Conservation (phyloP, 2,113 vertebrate genomes). For the Chitala chitala region DNA sequence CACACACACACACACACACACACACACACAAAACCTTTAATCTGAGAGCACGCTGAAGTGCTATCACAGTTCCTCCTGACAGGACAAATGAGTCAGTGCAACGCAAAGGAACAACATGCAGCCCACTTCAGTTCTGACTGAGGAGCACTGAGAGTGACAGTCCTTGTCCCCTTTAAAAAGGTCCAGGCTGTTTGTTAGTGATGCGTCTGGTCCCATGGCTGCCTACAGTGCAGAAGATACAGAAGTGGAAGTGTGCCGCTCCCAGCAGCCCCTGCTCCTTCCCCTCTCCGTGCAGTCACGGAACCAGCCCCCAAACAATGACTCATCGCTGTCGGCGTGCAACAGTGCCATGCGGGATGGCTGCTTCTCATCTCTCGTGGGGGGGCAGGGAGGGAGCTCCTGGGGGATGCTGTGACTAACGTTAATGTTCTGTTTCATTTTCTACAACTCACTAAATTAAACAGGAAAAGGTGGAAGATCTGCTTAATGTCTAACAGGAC, state of each 20-base stretch:
- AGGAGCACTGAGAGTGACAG: background rate
- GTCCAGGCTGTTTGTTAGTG: background rate
- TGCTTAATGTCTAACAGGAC: background rate
- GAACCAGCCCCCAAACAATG: conserved; percentile 54
- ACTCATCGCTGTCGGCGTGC: conserved; percentile 50
- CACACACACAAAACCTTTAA: background rate
- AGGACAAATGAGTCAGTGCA: background rate
- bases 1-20: conserved; percentile 15
- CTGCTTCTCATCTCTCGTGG: conserved; percentile 6
- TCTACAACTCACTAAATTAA: background rate
- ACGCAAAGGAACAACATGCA: background rate
- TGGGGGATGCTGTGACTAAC: conserved; percentile 24
- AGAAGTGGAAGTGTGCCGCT: conserved; percentile 33
- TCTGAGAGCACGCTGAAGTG: background rate
- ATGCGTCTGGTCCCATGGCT: conserved; percentile 10
- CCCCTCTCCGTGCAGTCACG: conserved; percentile 61
- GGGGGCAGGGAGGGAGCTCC: background rate
- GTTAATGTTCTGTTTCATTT: conserved; percentile 16
- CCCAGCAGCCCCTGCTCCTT: conserved; percentile 45
- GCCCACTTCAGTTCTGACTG: background rate
- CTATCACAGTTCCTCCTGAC: background rate
- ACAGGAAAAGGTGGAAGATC: conserved; percentile 5
- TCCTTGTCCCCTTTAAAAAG: background rate
- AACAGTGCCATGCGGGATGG: conserved; percentile 10
- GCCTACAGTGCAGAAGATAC: conserved; percentile 33